Base-by-base conservation (phyloP, 1,140 invertebrate species). In the Pseudomyrmex concolor region DNA sequence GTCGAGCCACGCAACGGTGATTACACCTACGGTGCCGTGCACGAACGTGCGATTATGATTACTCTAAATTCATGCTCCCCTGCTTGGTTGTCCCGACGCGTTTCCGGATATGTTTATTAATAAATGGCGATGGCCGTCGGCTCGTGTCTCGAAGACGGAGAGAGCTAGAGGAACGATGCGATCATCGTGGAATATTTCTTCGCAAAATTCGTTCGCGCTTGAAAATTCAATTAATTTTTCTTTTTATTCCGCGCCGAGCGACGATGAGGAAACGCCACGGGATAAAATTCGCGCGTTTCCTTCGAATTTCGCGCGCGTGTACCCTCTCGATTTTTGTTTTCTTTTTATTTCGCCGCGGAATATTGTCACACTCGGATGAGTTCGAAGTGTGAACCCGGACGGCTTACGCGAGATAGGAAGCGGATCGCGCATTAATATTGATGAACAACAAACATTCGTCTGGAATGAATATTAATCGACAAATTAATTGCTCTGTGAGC, bases 81-180 rank as follows among this genome's bases (percentile, higher is more conserved):
- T 34, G 34, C 7, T 45, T 45, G 51, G 5, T 34, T 34, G 34
- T 34, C 34, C 51, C 51, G 63, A 45, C 63, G 74, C 64, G 43
- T 59, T 71, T 80, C 66, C 66, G 54, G 66, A 70, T 68, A 78
- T 70, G 66, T 80, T 80, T 80, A 80, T 80, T 70, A 71, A 80
- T 71, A 70, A 80, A 80, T 59, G 43, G 43, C 43, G n/a, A 34
- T 55, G 22, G 64, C 64, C 48, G 15, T 59, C 43, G 66, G 19
- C 64, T 43, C 60, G 22, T 34, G 34, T 5, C 34, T 7, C 5
- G 34, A 34, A 34, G 34, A 34, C 34, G 4, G 0, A 34, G 34
- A 34, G 25, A 25, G 0, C 22, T 1, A 22, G 22, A 22, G 34
- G n/a, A n/a, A n/a, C n/a, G n/a, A n/a, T n/a, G n/a, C n/a, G n/a